These are phyloP conservation scores for Neopelma chrysocephalum DNA, from an alignment of 2,797 vertebrate genomes.

Conservation along the genomic window DNA sequence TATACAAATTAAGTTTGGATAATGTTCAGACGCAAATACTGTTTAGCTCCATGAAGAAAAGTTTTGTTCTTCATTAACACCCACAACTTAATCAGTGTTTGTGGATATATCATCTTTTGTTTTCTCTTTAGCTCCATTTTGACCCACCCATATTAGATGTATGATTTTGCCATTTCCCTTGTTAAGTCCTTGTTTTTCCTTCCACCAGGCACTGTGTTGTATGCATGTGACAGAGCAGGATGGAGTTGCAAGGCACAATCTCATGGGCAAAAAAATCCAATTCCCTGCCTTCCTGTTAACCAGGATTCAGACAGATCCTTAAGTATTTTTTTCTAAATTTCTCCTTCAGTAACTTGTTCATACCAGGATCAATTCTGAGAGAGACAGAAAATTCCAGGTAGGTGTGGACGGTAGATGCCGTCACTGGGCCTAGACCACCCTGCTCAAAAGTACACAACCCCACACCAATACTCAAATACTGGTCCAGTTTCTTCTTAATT, in stretches of 20 bases:
- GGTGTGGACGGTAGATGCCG: background rate
- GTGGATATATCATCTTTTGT: background rate
- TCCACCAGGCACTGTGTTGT: background rate
- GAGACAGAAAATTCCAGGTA: background rate
- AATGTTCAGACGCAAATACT: background rate
- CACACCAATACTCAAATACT: background rate
- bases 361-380: background rate
- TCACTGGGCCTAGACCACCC: background rate
- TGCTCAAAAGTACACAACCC: background rate
- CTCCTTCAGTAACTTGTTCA: background rate
- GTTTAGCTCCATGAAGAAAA: background rate
- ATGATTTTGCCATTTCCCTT: background rate
- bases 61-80: background rate
- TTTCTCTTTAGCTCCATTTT: conserved; percentile 8
- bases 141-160: background rate
- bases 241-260: background rate
- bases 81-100: background rate
- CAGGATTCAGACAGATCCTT: background rate
- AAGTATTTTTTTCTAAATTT: background rate
- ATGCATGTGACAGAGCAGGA: background rate
- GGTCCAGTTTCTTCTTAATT: background rate
- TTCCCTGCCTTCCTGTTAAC: background rate
- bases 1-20: background rate
- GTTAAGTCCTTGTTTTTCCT: background rate
- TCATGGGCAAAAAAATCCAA: background rate